phyloP scores from a whole-genome alignment of 2,113 vertebrate species.

The Hydropotes inermis region DNA sequence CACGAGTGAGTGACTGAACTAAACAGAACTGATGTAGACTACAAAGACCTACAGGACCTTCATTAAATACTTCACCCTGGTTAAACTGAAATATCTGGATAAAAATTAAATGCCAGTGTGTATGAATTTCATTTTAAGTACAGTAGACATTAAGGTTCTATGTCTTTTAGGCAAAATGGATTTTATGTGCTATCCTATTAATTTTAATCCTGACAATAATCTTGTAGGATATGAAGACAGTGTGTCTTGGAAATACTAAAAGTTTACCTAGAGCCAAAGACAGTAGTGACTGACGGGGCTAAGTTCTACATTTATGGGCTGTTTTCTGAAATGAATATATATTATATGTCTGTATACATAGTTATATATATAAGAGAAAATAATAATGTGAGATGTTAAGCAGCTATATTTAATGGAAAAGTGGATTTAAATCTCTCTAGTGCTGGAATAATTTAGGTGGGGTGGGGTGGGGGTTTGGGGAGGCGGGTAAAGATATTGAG shows the following conservation, averaged over 20 bases:
- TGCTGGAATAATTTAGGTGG: not conserved
- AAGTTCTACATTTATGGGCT: not conserved
- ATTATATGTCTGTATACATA: not conserved
- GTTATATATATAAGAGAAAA: not conserved
- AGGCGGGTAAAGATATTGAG: not conserved
- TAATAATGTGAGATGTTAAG: not conserved
- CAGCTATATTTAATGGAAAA: not conserved
- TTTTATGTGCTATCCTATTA: not conserved
- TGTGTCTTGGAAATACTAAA: not conserved
- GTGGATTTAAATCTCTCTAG: not conserved
- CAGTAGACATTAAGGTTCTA: not conserved
- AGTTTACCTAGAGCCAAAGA: not conserved
- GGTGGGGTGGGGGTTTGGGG: not conserved
- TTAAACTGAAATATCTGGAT: not conserved
- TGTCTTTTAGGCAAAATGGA: not conserved
- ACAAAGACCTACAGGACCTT: not conserved
- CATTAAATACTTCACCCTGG: not conserved
- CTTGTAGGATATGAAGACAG: not conserved
- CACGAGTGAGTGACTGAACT: rapidly evolving
- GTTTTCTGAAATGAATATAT: not conserved
- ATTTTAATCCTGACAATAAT: not conserved
- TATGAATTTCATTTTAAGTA: not conserved
- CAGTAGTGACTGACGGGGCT: not conserved
- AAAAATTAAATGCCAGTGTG: not conserved
- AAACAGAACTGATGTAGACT: not conserved